Conservation (phyloP, 2,113 vertebrate genomes). For the Microcebus murinus region DNA sequence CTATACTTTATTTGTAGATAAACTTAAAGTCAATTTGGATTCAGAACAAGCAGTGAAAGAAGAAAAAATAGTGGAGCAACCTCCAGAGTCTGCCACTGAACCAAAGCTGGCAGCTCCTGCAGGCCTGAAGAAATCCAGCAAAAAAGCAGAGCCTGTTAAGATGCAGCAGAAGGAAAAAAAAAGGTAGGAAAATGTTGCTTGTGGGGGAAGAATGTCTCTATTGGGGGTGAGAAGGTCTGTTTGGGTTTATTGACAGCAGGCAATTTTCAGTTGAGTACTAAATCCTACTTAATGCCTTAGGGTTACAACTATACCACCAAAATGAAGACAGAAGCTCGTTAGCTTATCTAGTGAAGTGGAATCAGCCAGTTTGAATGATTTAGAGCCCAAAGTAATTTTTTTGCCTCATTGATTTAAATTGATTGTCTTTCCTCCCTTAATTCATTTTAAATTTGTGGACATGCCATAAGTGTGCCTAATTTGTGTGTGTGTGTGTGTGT, state of each 20-base stretch:
- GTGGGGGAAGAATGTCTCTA: slow-evolving; percentile 28
- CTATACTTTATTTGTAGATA: slow-evolving; percentile 81
- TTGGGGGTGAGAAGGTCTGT: slow-evolving; percentile 58
- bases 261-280: slow-evolving; percentile 32
- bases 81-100: slow-evolving; percentile 72
- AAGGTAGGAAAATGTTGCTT: slow-evolving; percentile 81
- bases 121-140: slow-evolving; percentile 80
- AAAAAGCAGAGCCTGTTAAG: slow-evolving; percentile 80
- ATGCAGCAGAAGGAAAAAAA: slow-evolving; percentile 83
- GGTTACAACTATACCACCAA: not conserved
- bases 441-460: slow-evolving; percentile 52
- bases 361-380: not conserved
- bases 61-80: slow-evolving; percentile 75
- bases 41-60: slow-evolving; percentile 84
- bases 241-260: slow-evolving; percentile 42
- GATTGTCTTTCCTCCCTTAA: slow-evolving; percentile 36
- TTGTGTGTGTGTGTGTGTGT: not conserved
- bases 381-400: slow-evolving; percentile 6
- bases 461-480: not conserved
- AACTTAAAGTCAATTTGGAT: slow-evolving; percentile 83
- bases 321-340: not conserved
- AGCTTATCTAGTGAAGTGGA: not conserved
- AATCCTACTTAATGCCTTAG: slow-evolving; percentile 20
- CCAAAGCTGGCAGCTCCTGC: slow-evolving; percentile 73
- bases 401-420: slow-evolving; percentile 2